These are phyloP conservation scores for Chymomyza fuscimana DNA, from an alignment of 2,888 invertebrate species.

Conservation along the genomic window DNA sequence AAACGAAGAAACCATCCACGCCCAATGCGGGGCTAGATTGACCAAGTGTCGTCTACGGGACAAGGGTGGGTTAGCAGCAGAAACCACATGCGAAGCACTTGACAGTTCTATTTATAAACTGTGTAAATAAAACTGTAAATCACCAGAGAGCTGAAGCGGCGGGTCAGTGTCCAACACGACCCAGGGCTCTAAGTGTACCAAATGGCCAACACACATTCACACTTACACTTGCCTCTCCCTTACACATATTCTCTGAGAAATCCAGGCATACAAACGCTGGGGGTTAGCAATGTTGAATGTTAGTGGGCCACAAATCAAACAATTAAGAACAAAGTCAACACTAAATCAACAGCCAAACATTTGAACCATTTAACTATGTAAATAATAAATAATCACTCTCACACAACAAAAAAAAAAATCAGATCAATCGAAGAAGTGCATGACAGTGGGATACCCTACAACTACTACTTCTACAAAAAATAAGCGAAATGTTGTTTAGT, in stretches of 20 bases:
- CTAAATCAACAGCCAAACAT: conserved; percentile 73
- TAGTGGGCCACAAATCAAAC: conserved; percentile 61
- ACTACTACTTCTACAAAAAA: too few species aligned
- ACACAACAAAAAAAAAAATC: too few species aligned
- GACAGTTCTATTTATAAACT: conserved; percentile 70
- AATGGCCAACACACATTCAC: conserved; percentile 9
- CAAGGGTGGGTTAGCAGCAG: conserved; percentile 9
- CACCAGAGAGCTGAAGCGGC: conserved; percentile 28
- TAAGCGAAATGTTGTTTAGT: too few species aligned
- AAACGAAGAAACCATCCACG: not conserved
- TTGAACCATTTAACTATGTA: conserved; percentile 74
- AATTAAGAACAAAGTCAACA: conserved; percentile 54
- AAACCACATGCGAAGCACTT: conserved; percentile 30
- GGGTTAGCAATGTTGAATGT: not conserved
- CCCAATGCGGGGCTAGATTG: not conserved
- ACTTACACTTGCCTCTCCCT: not conserved
- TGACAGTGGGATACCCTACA: too few species aligned
- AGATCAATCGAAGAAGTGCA: too few species aligned
- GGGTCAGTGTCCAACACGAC: not conserved
- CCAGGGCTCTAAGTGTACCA: conserved; percentile 15
- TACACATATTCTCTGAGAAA: conserved; percentile 12
- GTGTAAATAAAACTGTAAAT: conserved; percentile 69
- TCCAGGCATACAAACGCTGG: not conserved
- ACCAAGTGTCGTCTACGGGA: not conserved
- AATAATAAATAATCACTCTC: conserved; percentile 32